phyloP scores from a whole-genome alignment of 2,888 invertebrate species.

The Athetis lepigone region DNA sequence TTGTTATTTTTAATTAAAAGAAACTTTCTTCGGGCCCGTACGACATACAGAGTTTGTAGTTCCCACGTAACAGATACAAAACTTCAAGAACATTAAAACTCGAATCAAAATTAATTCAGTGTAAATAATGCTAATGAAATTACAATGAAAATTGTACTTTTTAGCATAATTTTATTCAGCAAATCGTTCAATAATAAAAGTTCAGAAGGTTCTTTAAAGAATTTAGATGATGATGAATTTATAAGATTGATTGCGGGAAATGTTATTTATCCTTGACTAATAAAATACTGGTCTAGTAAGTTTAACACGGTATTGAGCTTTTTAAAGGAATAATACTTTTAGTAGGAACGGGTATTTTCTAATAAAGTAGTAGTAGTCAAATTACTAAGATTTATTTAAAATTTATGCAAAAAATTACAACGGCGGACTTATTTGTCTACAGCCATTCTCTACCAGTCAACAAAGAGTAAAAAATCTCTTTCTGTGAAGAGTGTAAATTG shows the following conservation, averaged over 20 bases:
- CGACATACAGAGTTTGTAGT: constrained; percentile 37
- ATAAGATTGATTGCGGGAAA: background rate
- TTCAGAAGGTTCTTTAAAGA: constrained; percentile 1
- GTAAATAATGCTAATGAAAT: constrained; percentile 41
- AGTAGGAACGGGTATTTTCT: too few relatives aligned
- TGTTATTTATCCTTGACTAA: background rate
- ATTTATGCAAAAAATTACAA: too few relatives aligned
- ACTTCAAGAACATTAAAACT: constrained; percentile 32
- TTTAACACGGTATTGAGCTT: too few relatives aligned
- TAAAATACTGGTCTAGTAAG: background rate
- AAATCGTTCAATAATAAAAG: constrained; percentile 9
- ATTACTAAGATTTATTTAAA: too few relatives aligned
- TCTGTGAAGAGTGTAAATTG: too few relatives aligned
- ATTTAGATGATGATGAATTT: constrained; percentile 10
- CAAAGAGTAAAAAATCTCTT: too few relatives aligned
- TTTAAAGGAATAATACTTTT: too few relatives aligned
- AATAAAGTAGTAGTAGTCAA: too few relatives aligned
- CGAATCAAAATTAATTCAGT: constrained; percentile 38
- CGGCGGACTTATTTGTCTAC: too few relatives aligned
- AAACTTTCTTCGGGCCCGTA: constrained; percentile 37
- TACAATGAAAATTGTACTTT: constrained; percentile 14
- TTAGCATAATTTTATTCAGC: constrained; percentile 13
- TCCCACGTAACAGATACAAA: constrained; percentile 34
- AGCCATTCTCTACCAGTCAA: too few relatives aligned
- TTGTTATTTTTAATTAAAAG: constrained; percentile 65